These are phyloP conservation scores for Rallus limicola DNA, from an alignment of 2,113 vertebrate species.

Conservation along the genomic window DNA sequence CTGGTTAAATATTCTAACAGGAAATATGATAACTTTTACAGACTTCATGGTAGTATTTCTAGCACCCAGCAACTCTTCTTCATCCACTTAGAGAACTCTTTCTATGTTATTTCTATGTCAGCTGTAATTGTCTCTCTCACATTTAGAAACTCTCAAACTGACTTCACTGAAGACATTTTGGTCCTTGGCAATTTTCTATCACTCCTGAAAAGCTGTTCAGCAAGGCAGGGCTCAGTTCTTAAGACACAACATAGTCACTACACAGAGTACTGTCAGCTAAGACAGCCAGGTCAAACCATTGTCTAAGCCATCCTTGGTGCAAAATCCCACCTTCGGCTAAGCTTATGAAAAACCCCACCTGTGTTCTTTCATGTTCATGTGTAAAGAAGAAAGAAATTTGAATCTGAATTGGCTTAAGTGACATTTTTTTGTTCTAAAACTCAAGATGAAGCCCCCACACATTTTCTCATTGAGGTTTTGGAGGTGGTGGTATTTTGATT, in stretches of 20 bases:
- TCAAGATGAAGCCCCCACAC: background rate
- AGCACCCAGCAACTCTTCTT: background rate
- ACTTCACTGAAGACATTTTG: background rate
- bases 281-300: background rate
- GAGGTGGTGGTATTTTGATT: background rate
- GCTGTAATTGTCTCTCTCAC: background rate
- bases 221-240: background rate
- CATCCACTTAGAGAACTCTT: background rate
- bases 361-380: accelerated
- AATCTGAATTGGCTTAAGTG: too few relatives aligned
- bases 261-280: background rate
- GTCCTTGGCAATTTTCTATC: background rate
- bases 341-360: background rate
- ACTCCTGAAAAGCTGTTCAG: background rate
- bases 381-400: background rate
- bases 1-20: background rate
- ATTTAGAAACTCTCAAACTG: background rate
- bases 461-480: background rate
- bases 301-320: background rate
- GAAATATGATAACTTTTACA: background rate
- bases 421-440: background rate
- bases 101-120: background rate
- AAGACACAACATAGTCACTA: background rate
- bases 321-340: background rate
- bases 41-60: background rate